Percentiles rank a stretch among this genome's conserved stretches.
phyloP scores from a whole-genome alignment of 2,113 vertebrate genomes.

The Melanotaenia duboulayi region DNA sequence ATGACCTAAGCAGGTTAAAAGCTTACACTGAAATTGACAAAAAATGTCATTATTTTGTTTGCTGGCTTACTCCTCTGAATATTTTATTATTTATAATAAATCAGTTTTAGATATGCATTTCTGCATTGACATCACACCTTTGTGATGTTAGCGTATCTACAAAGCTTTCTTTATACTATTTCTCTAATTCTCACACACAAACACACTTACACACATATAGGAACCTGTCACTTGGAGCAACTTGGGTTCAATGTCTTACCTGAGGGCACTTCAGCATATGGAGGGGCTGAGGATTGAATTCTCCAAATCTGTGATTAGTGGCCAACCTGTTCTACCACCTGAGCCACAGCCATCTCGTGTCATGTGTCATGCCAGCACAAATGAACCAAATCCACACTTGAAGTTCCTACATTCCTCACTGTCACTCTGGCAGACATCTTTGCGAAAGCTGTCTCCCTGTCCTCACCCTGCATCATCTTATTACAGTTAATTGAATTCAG shows the following conservation, averaged over 20 bases:
- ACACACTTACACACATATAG: background rate
- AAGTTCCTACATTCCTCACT: constrained; percentile 8
- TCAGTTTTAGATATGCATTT: background rate
- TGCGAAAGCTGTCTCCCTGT: constrained; percentile 9
- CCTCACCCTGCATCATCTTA: constrained; percentile 6
- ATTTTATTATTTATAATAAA: too few species aligned
- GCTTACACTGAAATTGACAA: background rate
- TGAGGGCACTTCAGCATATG: background rate
- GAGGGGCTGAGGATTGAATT: constrained; percentile 2
- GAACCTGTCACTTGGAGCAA: background rate
- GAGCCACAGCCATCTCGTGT: constrained; percentile 8
- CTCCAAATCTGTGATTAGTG: constrained; percentile 2
- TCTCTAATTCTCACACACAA: background rate
- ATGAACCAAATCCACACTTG: constrained; percentile 17
- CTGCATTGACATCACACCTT: background rate
- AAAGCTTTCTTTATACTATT: background rate
- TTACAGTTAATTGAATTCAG: constrained; percentile 1
- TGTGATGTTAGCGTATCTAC: too few species aligned
- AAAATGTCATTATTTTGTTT: background rate
- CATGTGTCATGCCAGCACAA: constrained; percentile 30
- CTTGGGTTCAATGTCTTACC: constrained; percentile 1
- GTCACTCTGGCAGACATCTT: constrained; percentile 9
- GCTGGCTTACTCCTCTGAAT: background rate
- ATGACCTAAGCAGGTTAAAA: too few species aligned
- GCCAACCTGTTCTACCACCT: background rate